Evolutionary conservation across 2,113 vertebrate genomes (phyloP), one percentile per base, ranked within the genome.

Genomic region (Sigmodon hispidus): DNA sequence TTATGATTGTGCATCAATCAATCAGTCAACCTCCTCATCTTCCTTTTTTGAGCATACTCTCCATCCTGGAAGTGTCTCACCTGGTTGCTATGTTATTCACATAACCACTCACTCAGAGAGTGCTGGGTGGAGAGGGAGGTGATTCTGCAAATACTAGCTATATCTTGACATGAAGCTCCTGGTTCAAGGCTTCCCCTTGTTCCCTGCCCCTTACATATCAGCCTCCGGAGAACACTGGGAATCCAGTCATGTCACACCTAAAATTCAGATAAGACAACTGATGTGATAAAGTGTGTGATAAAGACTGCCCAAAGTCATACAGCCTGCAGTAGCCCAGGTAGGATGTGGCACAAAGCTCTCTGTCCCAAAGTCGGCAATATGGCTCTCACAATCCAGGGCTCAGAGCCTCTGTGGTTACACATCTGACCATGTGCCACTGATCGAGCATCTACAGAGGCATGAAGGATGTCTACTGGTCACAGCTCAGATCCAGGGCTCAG

Each of bases 401-500:
- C 15, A 59, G 1, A n/a, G n/a, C n/a, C 48, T 76, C 29, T 12
- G 43, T 93, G 83, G 77, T 80, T 81, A 84, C 52, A 36, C 0
- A 3, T 55, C 89, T 7, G 36, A 90, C 93, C 95, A 45, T n/a
- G 22, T 2, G 1, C 50, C 93, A 86, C 86, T 83, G 77, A n/a
- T n/a, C n/a, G n/a, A 63, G 72, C 93, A 76, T 96, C 45, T 29
- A 95, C 93, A 95, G 98, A 97, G 2, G 43, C 72, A 0, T 8
- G 57, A 97, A 95, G 67, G 59, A 52, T 69, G 83, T 96, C 59
- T 76, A 91, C 96, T 90, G 89, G 93, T 97, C 93, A 91, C 61
- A 96, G 90, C 96, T 93, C 83, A 97, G 97, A 98, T 94, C 95
- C 96, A 91, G 96, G 96, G 93, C 96, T 79, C 96, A 22, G 0